A percentile compares a stretch with the other conserved stretches of the same genome.
Conservation (phyloP, 2,797 vertebrate genomes). For the Apogon talboti region DNA sequence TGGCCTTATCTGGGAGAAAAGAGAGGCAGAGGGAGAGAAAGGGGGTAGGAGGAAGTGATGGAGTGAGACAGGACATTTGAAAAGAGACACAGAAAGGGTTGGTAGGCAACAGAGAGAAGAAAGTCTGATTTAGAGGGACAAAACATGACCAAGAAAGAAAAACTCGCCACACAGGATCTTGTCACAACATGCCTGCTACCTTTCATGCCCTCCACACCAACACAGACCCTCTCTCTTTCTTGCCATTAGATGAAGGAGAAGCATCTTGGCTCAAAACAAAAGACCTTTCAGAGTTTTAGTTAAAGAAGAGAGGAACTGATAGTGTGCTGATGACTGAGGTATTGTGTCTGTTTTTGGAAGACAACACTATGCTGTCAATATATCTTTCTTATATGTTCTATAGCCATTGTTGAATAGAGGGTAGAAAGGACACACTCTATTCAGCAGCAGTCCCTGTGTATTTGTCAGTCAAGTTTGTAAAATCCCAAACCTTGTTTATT, state of each 20-base stretch:
- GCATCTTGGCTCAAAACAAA: conserved; percentile 30
- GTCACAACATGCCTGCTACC: conserved; percentile 23
- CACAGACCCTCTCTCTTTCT: conserved; percentile 1
- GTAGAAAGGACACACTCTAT: conserved; percentile 19
- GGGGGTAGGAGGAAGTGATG: conserved; percentile 8
- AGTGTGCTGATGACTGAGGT: conserved; percentile 11
- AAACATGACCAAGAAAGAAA: conserved; percentile 10
- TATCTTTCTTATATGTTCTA: conserved; percentile 25
- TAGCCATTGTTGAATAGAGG: conserved; percentile 25
- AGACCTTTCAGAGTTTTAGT: conserved; percentile 9
- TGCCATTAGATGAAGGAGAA: not conserved
- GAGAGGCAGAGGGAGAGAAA: conserved; percentile 1
- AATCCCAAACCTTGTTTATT: conserved; percentile 21
- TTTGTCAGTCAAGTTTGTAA: not conserved
- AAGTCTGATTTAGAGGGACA: conserved; percentile 16
- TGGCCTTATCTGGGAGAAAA: conserved; percentile 69
- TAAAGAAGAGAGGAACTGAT: not conserved
- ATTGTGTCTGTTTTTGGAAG: conserved; percentile 31
- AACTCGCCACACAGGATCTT: conserved; percentile 23
- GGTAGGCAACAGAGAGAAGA: conserved; percentile 20
- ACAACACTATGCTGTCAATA: conserved; percentile 28
- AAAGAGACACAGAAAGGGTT: conserved; percentile 33
- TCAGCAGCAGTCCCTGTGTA: conserved; percentile 12
- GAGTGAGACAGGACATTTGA: conserved; percentile 38
- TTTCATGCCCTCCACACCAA: conserved; percentile 7